Conservation (phyloP, 2,888 invertebrate genomes). For the Caenorhabditis imperialis region DNA sequence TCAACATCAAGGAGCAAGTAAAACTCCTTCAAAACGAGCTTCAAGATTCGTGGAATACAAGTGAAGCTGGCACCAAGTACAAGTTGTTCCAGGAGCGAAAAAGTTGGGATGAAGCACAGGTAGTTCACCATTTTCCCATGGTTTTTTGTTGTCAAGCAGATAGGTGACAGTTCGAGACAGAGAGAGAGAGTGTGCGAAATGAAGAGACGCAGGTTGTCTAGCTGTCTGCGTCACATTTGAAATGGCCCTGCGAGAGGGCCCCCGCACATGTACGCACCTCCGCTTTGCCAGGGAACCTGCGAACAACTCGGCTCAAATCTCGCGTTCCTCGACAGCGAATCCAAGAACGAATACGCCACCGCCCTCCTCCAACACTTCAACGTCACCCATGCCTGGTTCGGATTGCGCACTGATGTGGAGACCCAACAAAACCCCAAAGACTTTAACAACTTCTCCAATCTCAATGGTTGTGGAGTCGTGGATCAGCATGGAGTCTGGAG, state of each 20-base stretch:
- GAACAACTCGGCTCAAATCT: constrained; percentile 28
- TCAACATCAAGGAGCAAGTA: constrained; percentile 1
- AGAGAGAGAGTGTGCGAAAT: no score
- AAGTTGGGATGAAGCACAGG: constrained; percentile 49
- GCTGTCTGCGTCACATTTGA: no score
- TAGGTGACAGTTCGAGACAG: no score
- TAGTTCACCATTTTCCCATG: no score
- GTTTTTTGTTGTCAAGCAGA: no score
- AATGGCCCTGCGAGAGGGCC: no score
- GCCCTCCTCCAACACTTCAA: constrained; percentile 2
- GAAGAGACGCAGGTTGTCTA: no score
- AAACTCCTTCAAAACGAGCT: neutral
- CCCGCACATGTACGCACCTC: no score
- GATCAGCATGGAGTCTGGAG: constrained; percentile 29
- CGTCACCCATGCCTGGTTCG: constrained; percentile 28
- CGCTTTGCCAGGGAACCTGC: no score
- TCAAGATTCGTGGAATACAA: constrained; percentile 39
- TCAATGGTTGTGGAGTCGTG: constrained; percentile 27
- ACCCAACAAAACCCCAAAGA: neutral
- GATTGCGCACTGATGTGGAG: constrained; percentile 29
- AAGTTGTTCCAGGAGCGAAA: constrained; percentile 35
- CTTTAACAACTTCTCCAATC: constrained; percentile 12
- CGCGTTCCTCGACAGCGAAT: constrained; percentile 40
- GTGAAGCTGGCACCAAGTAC: constrained; percentile 43
- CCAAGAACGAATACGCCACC: constrained; percentile 28